phyloP scores from a whole-genome alignment of 1,140 invertebrate genomes.

The Homalodisca vitripennis region DNA sequence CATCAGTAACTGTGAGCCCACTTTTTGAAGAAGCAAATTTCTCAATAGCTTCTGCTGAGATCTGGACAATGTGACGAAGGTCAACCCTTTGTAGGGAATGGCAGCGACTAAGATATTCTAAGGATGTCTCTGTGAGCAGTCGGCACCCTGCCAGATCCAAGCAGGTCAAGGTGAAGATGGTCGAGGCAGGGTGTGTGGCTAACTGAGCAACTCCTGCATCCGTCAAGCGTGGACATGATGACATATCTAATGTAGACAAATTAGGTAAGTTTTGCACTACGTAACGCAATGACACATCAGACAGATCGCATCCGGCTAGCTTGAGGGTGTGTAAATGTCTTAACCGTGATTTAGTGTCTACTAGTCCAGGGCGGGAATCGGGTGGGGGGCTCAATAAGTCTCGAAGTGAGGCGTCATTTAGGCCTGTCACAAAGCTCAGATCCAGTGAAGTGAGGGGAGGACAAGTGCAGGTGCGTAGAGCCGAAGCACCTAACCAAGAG shows the following conservation, averaged over 20 bases:
- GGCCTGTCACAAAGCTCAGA: conserved; percentile 74
- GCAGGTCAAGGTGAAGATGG: conserved; percentile 57
- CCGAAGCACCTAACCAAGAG: conserved; percentile 74
- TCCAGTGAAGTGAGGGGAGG: conserved; percentile 78
- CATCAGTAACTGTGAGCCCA: conserved; percentile 12
- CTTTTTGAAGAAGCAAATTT: conserved; percentile 64
- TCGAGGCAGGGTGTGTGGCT: conserved; percentile 60
- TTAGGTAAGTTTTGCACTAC: conserved; percentile 74
- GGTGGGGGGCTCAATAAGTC: conserved; percentile 83
- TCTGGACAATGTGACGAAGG: conserved; percentile 71
- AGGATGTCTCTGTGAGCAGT: conserved; percentile 74
- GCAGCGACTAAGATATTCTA: conserved; percentile 74
- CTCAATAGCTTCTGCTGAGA: conserved; percentile 73
- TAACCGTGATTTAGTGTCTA: conserved; percentile 78
- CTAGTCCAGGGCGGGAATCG: conserved; percentile 78
- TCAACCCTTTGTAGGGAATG: conserved; percentile 64
- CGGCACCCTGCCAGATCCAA: conserved; percentile 80
- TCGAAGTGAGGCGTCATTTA: conserved; percentile 77
- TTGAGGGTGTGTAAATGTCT: conserved; percentile 71
- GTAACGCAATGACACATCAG: conserved; percentile 80
- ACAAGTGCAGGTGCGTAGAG: conserved; percentile 79
- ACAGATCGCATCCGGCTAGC: conserved; percentile 84
- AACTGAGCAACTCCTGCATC: conserved; percentile 87
- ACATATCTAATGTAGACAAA: conserved; percentile 74
- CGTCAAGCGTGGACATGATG: conserved; percentile 81